These are phyloP conservation scores for Falco concolor DNA, from an alignment of 2,797 vertebrate genomes.

Conservation along the genomic window DNA sequence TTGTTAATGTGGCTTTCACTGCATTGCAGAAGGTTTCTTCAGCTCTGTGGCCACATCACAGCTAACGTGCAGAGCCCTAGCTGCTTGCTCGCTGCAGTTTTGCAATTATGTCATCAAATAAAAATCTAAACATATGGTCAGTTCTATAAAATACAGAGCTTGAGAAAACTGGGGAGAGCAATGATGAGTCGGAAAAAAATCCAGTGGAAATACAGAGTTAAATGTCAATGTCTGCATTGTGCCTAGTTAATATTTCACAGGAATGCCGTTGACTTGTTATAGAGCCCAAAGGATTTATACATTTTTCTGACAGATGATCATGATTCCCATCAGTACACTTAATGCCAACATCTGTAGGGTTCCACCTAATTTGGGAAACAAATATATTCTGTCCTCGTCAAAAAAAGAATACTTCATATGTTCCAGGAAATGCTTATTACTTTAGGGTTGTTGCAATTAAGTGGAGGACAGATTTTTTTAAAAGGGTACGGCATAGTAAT, in stretches of 20 bases:
- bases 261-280: slow-evolving; percentile 39
- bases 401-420: not conserved
- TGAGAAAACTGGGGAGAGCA: not conserved
- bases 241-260: slow-evolving; percentile 68
- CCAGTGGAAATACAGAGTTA: not conserved
- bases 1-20: not conserved
- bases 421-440: slow-evolving; percentile 36
- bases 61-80: not conserved
- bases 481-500: accelerated
- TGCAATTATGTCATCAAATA: not conserved
- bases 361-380: slow-evolving; percentile 62
- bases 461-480: not conserved
- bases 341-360: slow-evolving; percentile 65
- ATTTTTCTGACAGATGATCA: slow-evolving; percentile 70
- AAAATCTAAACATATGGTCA: slow-evolving; percentile 8
- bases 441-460: slow-evolving; percentile 19
- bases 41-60: not conserved
- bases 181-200: not conserved
- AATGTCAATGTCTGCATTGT: slow-evolving; percentile 47
- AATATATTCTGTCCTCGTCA: slow-evolving; percentile 12
- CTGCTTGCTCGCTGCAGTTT: not conserved
- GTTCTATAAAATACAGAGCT: not conserved
- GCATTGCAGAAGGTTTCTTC: not conserved
- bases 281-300: slow-evolving; percentile 64
- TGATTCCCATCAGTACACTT: slow-evolving; percentile 67